phyloP scores from a whole-genome alignment of 2,888 invertebrate species.

The Nemoura dubitans region DNA sequence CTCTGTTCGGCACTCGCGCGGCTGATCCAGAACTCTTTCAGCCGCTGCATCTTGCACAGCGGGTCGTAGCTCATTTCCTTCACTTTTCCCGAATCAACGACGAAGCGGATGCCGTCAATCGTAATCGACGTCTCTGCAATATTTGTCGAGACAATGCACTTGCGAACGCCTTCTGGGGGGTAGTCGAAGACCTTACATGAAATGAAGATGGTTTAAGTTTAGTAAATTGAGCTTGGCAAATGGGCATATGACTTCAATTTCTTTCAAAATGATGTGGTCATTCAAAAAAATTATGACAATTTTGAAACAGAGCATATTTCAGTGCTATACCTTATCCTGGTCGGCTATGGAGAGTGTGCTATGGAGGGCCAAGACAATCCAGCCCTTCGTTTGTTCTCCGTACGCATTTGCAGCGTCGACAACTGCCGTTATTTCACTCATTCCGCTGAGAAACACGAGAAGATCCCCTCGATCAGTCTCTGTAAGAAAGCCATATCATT shows the following conservation, averaged over 20 bases:
- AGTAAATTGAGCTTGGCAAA: too few relatives aligned
- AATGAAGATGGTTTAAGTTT: neutral
- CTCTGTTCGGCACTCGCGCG: conserved; percentile 97
- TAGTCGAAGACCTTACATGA: conserved; percentile 83
- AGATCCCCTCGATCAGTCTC: conserved; percentile 90
- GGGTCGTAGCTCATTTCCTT: conserved; percentile 98
- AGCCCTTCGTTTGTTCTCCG: conserved; percentile 76
- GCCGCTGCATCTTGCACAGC: conserved; percentile 85
- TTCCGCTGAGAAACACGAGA: conserved; percentile 93
- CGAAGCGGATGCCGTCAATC: conserved; percentile 97
- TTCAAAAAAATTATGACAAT: neutral
- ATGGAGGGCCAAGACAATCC: conserved; percentile 94
- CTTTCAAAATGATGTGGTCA: too few relatives aligned
- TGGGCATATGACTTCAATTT: too few relatives aligned
- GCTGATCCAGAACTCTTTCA: conserved; percentile 97
- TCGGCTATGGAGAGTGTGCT: conserved; percentile 91
- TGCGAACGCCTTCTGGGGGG: conserved; percentile 91
- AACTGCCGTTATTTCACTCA: conserved; percentile 89
- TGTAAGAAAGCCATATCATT: conserved; percentile 57
- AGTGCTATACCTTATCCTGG: conserved; percentile 84
- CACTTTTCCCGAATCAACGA: conserved; percentile 95
- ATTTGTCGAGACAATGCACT: conserved; percentile 97
- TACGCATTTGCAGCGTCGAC: conserved; percentile 88
- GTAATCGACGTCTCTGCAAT: conserved; percentile 99
- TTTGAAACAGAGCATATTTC: conserved; percentile 13